Conservation (phyloP, 2,888 invertebrate genomes). For the Stenoptilia bipunctidactyla region DNA sequence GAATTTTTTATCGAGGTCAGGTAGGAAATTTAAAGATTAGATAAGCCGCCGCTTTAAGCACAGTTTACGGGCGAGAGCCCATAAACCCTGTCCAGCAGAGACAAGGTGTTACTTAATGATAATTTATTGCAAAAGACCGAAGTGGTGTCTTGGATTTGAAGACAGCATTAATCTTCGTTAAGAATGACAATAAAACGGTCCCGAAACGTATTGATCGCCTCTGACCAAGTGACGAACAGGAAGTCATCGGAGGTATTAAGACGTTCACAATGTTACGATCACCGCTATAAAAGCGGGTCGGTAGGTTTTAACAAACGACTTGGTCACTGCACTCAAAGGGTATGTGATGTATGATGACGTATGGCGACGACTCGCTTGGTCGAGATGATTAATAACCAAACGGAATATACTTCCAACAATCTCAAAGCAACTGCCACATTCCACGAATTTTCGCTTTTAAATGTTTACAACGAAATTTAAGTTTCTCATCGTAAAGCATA, state of each 20-base stretch:
- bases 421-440: slow-evolving; percentile 7
- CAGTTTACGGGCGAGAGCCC: slow-evolving; percentile 41
- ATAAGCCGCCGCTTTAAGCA: slow-evolving; percentile 39
- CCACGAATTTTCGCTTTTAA: slow-evolving; percentile 31
- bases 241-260: slow-evolving; percentile 58
- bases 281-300: slow-evolving; percentile 45
- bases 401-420: not conserved
- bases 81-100: slow-evolving; percentile 41
- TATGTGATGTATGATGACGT: slow-evolving; percentile 41
- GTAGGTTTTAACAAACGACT: slow-evolving; percentile 49
- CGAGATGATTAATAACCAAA: slow-evolving; percentile 49
- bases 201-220: slow-evolving; percentile 26
- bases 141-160: slow-evolving; percentile 40
- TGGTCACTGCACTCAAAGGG: slow-evolving; percentile 41
- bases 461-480: slow-evolving; percentile 7
- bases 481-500: not conserved
- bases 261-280: slow-evolving; percentile 47
- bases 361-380: slow-evolving; percentile 24
- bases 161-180: slow-evolving; percentile 60
- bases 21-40: slow-evolving; percentile 56
- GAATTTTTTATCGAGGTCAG: slow-evolving; percentile 36
- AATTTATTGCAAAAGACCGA: slow-evolving; percentile 60
- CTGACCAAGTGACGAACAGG: slow-evolving; percentile 34
- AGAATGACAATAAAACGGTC: slow-evolving; percentile 37
- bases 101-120: slow-evolving; percentile 64